These are phyloP conservation scores for Morpho achilles DNA, from an alignment of 2,888 invertebrate genomes.

Conservation along the genomic window DNA sequence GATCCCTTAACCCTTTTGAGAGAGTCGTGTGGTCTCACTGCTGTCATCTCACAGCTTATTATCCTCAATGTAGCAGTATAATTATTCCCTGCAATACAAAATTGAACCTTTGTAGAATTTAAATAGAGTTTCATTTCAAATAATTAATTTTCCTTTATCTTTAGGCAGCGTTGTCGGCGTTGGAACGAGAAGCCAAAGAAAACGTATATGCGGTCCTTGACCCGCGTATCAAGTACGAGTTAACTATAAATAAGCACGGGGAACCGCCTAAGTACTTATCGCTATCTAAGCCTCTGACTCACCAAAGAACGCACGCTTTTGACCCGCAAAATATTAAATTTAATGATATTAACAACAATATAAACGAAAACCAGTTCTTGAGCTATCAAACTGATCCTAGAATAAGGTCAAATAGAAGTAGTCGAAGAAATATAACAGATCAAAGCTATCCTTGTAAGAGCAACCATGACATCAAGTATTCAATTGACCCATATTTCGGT, in stretches of 20 bases:
- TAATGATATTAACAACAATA: constrained; percentile 60
- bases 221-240: constrained; percentile 77
- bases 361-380: constrained; percentile 47
- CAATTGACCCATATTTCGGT: constrained; percentile 61
- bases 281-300: constrained; percentile 72
- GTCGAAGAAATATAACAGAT: constrained; percentile 37
- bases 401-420: constrained; percentile 54
- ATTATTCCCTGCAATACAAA: too few species aligned
- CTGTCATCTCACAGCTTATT: neutral
- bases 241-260: constrained; percentile 75
- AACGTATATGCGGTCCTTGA: constrained; percentile 77
- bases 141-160: constrained; percentile 25
- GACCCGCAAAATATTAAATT: constrained; percentile 50
- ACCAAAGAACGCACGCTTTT: constrained; percentile 72
- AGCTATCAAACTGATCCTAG: constrained; percentile 57
- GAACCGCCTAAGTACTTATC: constrained; percentile 75
- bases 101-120: too few species aligned
- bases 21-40: too few species aligned
- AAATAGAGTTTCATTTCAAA: neutral
- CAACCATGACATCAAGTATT: constrained; percentile 67
- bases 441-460: constrained; percentile 51
- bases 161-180: constrained; percentile 70
- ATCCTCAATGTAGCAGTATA: too few species aligned
- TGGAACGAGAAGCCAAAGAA: constrained; percentile 78
- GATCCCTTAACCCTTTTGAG: too few species aligned